Evolutionary conservation across 1,140 invertebrate genomes (phyloP).

Genomic region (Caenorhabditis brenneri): DNA sequence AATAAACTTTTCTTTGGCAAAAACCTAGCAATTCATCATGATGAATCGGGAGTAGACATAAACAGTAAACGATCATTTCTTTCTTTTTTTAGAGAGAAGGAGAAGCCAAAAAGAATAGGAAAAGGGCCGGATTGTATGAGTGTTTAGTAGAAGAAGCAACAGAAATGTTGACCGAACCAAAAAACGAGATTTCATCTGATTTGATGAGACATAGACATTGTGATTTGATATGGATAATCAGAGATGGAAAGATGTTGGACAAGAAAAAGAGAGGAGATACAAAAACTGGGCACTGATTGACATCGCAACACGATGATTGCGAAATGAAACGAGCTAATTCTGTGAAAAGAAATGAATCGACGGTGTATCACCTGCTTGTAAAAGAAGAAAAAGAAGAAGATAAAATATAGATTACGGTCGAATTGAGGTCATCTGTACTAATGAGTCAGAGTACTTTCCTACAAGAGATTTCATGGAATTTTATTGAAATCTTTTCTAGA

Average conservation of each 20-base stretch:
- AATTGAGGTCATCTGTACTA: conserved; percentile 25
- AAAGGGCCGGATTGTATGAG: not conserved
- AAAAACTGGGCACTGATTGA: conserved; percentile 28
- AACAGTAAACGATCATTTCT: not conserved
- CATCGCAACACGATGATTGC: conserved; percentile 7
- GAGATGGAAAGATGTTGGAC: not conserved
- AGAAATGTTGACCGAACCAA: conserved; percentile 10
- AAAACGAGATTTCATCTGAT: not conserved
- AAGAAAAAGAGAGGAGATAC: not conserved
- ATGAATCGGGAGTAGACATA: not conserved
- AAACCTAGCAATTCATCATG: not conserved
- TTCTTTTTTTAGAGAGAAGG: not conserved
- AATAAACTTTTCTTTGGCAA: not conserved
- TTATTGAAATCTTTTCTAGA: too few species aligned
- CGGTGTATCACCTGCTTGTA: not conserved
- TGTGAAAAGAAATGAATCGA: not conserved
- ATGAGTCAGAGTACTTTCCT: not conserved
- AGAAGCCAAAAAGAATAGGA: not conserved
- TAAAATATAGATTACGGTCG: not conserved
- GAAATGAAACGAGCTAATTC: not conserved
- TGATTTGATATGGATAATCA: conserved; percentile 44
- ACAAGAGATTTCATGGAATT: not conserved
- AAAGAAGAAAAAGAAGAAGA: not conserved
- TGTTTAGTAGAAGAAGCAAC: not conserved
- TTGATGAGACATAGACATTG: not conserved